A percentile compares a stretch with the other conserved stretches of the same genome.
phyloP scores from a whole-genome alignment of 2,797 vertebrate species.

The Sebastes alutus region DNA sequence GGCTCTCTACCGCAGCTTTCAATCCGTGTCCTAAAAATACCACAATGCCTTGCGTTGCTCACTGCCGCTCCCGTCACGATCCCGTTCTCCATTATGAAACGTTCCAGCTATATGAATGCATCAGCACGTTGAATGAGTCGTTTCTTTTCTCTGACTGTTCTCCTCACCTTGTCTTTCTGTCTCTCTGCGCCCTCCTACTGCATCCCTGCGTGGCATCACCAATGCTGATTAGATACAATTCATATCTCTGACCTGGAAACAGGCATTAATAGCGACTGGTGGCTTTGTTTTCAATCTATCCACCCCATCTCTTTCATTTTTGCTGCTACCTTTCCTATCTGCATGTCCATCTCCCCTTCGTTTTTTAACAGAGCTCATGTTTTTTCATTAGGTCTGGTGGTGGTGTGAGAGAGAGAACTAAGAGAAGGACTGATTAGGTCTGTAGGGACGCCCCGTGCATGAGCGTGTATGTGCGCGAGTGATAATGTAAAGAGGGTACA shows the following conservation, averaged over 20 bases:
- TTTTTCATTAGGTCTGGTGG: conserved; percentile 66
- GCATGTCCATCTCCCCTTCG: conserved; percentile 23
- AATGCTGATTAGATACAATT: conserved; percentile 27
- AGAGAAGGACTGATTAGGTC: conserved; percentile 66
- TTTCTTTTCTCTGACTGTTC: neutral
- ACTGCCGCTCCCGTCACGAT: neutral
- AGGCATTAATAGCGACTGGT: neutral
- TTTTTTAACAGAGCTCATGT: conserved; percentile 62
- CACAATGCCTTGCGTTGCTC: neutral
- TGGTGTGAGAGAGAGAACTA: conserved; percentile 35
- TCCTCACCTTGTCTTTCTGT: neutral
- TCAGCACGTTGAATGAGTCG: conserved; percentile 2
- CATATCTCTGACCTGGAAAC: conserved; percentile 9
- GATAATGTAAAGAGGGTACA: conserved; percentile 67
- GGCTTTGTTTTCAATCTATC: neutral
- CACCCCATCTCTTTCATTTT: conserved; percentile 9
- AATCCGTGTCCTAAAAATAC: neutral
- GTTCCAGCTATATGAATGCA: neutral
- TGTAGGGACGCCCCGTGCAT: conserved; percentile 37
- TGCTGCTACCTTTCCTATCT: neutral
- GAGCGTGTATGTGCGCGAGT: conserved; percentile 25
- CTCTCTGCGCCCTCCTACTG: neutral
- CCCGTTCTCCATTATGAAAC: neutral
- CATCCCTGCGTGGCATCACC: neutral
- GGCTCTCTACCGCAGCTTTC: neutral